A percentile compares a stretch with the other conserved stretches of the same genome.
Evolutionary conservation across 2,797 vertebrate species (phyloP).

Genomic region (Syngnathus rostellatus): DNA sequence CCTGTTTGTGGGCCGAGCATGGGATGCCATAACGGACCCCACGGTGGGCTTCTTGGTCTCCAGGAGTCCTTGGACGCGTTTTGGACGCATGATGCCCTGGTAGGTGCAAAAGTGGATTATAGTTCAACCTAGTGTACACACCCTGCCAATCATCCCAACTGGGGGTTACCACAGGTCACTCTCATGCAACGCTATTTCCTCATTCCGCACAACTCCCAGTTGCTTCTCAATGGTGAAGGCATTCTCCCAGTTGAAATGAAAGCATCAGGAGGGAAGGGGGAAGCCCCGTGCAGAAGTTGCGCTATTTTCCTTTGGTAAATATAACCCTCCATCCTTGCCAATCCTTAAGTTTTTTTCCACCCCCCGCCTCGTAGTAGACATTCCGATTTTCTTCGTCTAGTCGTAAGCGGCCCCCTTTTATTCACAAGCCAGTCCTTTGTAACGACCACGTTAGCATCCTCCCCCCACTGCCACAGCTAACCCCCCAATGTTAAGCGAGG

Average conservation of each 20-base stretch:
- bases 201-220: background rate
- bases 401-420: background rate
- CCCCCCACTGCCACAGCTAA: conserved; percentile 7
- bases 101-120: conserved; percentile 49
- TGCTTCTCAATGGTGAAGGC: background rate
- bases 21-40: conserved; percentile 94
- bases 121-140: background rate
- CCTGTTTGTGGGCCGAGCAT: conserved; percentile 86
- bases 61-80: conserved; percentile 82
- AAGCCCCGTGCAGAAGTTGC: background rate
- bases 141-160: background rate
- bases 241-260: background rate
- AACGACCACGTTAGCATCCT: conserved; percentile 4
- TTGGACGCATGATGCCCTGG: conserved; percentile 94
- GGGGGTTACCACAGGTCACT: conserved; percentile 13
- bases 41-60: conserved; percentile 91
- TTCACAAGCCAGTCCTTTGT: conserved; percentile 17
- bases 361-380: background rate
- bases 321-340: conserved; percentile 12
- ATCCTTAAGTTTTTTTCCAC: background rate
- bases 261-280: background rate
- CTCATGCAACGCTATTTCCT: conserved; percentile 24
- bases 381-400: background rate
- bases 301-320: conserved; percentile 33
- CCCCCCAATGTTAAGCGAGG: background rate